A percentile compares a stretch with the other conserved stretches of the same genome.
Evolutionary conservation across 2,888 invertebrate species (phyloP).

Genomic region (Drosophila borborema): DNA sequence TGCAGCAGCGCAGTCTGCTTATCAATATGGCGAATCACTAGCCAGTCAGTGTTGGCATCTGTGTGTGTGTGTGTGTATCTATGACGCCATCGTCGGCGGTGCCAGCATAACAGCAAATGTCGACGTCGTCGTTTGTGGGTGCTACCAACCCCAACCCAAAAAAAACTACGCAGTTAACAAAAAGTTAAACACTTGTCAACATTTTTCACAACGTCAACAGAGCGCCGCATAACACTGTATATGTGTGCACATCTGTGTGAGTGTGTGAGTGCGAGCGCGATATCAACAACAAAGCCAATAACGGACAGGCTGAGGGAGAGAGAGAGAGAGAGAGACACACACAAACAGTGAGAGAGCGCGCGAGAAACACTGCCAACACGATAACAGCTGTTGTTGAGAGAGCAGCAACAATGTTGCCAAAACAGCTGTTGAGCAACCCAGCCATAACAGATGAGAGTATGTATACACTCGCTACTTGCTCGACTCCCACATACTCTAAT

Average conservation of each 20-base stretch:
- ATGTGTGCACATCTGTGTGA: conserved; percentile 9
- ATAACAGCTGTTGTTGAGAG: conserved; percentile 65
- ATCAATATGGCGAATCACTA: conserved; percentile 36
- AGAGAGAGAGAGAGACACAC: background rate
- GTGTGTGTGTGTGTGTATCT: conserved; percentile 36
- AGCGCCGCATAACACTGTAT: conserved; percentile 56
- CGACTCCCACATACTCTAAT: conserved; percentile 13
- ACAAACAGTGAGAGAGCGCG: conserved; percentile 3
- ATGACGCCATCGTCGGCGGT: conserved; percentile 69
- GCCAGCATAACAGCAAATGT: conserved; percentile 62
- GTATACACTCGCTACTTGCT: background rate
- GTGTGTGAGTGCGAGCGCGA: conserved; percentile 16
- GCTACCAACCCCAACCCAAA: conserved; percentile 60
- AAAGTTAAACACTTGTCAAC: conserved; percentile 75
- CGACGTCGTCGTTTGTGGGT: conserved; percentile 44
- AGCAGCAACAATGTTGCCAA: conserved; percentile 76
- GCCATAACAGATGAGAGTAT: conserved; percentile 37
- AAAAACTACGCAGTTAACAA: conserved; percentile 76
- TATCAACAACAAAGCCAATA: conserved; percentile 54
- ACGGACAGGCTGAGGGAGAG: background rate
- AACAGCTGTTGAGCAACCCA: conserved; percentile 77
- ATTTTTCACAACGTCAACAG: conserved; percentile 69
- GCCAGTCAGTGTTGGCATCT: conserved; percentile 7
- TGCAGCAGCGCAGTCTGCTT: conserved; percentile 31
- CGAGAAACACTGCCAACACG: conserved; percentile 36